phyloP scores from a whole-genome alignment of 2,888 invertebrate species.

The Heliconius cydno region DNA sequence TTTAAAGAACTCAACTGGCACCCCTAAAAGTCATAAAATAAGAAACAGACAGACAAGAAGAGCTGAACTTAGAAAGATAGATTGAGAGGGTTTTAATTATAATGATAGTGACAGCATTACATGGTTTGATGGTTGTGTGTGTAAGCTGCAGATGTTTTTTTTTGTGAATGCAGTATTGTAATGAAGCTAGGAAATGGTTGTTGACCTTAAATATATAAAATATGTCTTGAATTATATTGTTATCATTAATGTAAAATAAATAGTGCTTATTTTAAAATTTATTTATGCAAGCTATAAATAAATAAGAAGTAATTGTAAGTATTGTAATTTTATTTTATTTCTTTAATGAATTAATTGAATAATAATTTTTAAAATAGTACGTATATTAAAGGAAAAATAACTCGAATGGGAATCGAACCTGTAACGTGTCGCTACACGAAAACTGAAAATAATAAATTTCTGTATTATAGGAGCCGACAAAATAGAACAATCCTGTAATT shows the following conservation, averaged over 20 bases:
- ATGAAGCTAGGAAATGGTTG: background rate
- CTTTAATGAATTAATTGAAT: no score
- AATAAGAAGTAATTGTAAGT: background rate
- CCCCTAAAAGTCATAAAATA: no score
- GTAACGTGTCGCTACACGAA: no score
- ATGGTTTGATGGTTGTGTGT: background rate
- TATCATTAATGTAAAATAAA: background rate
- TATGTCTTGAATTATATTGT: background rate
- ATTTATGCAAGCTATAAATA: background rate
- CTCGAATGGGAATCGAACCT: no score
- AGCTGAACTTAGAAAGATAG: background rate
- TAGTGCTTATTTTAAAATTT: background rate
- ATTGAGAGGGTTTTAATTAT: background rate
- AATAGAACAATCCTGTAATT: no score
- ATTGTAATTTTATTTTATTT: no score
- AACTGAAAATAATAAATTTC: no score
- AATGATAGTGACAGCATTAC: background rate
- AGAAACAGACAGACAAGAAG: no score
- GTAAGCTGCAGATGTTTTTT: background rate
- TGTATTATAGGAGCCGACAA: no score
- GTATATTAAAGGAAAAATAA: no score
- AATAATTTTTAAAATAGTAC: no score
- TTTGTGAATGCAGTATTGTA: background rate
- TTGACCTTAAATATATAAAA: background rate
- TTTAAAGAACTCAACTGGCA: no score